Conservation (phyloP, 2,888 invertebrate species). For the Ochropleura leucogaster region DNA sequence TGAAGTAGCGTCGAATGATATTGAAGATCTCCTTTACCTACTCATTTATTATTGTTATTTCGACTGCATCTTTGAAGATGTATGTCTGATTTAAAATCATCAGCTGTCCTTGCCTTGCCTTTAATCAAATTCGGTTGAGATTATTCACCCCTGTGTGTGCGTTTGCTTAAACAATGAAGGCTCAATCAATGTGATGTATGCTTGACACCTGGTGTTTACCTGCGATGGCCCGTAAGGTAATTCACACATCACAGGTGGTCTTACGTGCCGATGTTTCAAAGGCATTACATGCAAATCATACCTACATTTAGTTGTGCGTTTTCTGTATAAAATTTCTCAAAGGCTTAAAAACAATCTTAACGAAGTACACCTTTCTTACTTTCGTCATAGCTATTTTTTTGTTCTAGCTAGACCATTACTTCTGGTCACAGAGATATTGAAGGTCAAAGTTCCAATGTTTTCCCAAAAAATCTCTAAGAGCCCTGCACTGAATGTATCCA, state of each 20-base stretch:
- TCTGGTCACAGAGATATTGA: no score
- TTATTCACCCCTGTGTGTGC: conserved; percentile 26
- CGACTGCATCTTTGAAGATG: conserved; percentile 9
- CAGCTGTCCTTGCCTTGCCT: neutral
- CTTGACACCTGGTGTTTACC: conserved; percentile 42
- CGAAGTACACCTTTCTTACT: no score
- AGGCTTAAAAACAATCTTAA: no score
- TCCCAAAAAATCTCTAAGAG: no score
- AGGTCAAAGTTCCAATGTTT: no score
- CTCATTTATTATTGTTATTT: neutral
- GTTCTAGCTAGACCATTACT: no score
- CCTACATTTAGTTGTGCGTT: neutral
- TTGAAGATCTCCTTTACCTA: conserved; percentile 3
- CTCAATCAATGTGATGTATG: conserved; percentile 52
- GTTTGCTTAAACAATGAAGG: conserved; percentile 37
- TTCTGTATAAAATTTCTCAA: neutral
- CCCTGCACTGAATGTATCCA: no score
- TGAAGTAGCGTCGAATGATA: conserved; percentile 18
- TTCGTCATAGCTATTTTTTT: no score
- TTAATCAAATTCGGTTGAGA: conserved; percentile 14
- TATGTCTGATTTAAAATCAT: conserved; percentile 7
- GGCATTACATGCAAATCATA: conserved; percentile 11
- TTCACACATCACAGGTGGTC: conserved; percentile 48
- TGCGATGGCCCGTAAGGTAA: conserved; percentile 41
- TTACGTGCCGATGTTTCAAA: conserved; percentile 33